Conservation (phyloP, 2,888 invertebrate species). For the Drosophila conformis region DNA sequence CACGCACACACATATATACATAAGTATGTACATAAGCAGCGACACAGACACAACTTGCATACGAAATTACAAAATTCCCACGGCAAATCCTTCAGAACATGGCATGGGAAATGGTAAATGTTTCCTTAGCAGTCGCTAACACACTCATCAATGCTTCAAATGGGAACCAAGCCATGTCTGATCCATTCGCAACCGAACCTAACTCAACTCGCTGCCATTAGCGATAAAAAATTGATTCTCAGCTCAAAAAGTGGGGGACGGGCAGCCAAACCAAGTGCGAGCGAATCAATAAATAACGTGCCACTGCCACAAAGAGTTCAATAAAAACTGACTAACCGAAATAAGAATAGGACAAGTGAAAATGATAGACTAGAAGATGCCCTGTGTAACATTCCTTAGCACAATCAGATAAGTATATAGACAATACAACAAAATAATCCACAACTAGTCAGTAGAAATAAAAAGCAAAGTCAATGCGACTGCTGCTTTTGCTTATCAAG, state of each 20-base stretch:
- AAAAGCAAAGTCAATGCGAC: background rate
- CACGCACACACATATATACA: background rate
- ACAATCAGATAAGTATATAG: background rate
- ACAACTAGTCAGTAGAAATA: background rate
- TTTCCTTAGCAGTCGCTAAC: constrained; percentile 63
- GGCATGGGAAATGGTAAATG: constrained; percentile 51
- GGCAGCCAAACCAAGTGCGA: constrained; percentile 31
- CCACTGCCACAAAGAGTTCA: constrained; percentile 57
- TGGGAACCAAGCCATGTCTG: constrained; percentile 31
- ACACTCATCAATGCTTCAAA: constrained; percentile 65
- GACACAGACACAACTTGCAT: constrained; percentile 68
- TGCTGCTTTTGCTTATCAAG: background rate
- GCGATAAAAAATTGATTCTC: constrained; percentile 69
- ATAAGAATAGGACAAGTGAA: constrained; percentile 9
- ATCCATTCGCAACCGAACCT: constrained; percentile 51
- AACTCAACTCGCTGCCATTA: constrained; percentile 71
- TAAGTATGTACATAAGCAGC: background rate
- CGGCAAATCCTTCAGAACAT: constrained; percentile 71
- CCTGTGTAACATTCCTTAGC: background rate
- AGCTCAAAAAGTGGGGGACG: constrained; percentile 4
- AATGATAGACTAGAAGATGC: background rate
- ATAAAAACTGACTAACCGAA: constrained; percentile 46
- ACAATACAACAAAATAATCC: background rate
- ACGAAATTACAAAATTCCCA: constrained; percentile 76
- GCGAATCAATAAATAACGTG: constrained; percentile 75